Conservation (phyloP, 2,888 invertebrate genomes). For the Coenonympha arcania region DNA sequence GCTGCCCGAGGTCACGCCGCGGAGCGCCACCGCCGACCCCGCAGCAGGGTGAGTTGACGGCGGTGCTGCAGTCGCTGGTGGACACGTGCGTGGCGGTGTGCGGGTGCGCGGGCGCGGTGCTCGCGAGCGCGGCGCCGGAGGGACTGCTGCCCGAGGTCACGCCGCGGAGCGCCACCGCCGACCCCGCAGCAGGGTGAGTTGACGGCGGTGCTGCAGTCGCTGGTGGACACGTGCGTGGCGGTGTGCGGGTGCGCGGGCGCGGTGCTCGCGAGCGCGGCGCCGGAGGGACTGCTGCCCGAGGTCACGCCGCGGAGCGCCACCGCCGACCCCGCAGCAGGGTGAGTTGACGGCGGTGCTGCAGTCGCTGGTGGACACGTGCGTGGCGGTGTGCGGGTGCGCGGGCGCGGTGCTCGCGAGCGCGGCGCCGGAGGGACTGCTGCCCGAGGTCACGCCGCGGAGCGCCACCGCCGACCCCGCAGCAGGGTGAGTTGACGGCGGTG, state of each 20-base stretch:
- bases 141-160: neutral
- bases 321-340: neutral
- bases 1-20: neutral
- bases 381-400: constrained; percentile 1
- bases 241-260: constrained; percentile 2
- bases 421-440: neutral
- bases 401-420: neutral
- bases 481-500: neutral
- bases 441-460: neutral
- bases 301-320: neutral
- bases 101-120: neutral
- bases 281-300: neutral
- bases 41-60: neutral
- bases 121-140: neutral
- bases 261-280: neutral
- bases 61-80: neutral
- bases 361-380: neutral
- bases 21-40: neutral
- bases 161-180: neutral
- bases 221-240: constrained; percentile 2
- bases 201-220: neutral
- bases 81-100: constrained; percentile 1
- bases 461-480: neutral
- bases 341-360: neutral
- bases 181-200: neutral